A percentile compares a stretch with the other conserved stretches of the same genome.
Conservation (phyloP, 37 sponge, comb jelly and placozoan species). For the Bolinopsis microptera region DNA sequence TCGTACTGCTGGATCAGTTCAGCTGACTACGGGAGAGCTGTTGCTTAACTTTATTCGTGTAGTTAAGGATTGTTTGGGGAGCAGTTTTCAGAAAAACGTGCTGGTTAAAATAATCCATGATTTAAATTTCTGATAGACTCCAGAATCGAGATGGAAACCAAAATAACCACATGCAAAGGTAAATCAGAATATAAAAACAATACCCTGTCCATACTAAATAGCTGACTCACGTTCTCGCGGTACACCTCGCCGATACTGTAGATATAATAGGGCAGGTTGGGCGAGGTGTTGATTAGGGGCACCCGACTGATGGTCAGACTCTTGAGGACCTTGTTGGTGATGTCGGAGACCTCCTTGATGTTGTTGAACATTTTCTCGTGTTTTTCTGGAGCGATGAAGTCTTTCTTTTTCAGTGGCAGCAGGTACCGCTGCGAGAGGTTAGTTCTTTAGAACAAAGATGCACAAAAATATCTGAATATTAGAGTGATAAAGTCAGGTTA, state of each 20-base stretch:
- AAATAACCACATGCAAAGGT: too few species aligned
- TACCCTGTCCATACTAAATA: too few species aligned
- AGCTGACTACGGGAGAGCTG: background rate
- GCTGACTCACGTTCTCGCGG: conserved; percentile 38
- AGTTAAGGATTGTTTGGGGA: too few species aligned
- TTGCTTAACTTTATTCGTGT: background rate
- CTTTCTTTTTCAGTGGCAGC: conserved; percentile 2
- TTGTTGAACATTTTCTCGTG: conserved; percentile 66
- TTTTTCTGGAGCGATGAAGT: conserved; percentile 9
- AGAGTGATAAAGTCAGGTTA: too few species aligned
- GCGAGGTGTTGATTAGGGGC: conserved; percentile 48
- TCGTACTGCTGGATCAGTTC: conserved; percentile 52
- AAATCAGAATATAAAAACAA: too few species aligned
- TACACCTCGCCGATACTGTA: conserved; percentile 65
- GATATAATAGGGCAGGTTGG: conserved; percentile 53
- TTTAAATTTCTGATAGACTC: too few species aligned
- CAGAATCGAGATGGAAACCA: too few species aligned
- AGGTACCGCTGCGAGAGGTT: conserved; percentile 55
- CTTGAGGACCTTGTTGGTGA: conserved; percentile 38
- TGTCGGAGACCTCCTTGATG: conserved; percentile 44
- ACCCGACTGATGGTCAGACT: conserved; percentile 61
- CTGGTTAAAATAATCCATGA: too few species aligned
- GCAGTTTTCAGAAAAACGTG: too few species aligned
- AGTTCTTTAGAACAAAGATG: too few species aligned
- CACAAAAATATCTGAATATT: too few species aligned